A percentile compares a stretch with the other conserved stretches of the same genome.
These are phyloP conservation scores for Subacronicta megacephala DNA, from an alignment of 2,888 invertebrate species.

Conservation along the genomic window DNA sequence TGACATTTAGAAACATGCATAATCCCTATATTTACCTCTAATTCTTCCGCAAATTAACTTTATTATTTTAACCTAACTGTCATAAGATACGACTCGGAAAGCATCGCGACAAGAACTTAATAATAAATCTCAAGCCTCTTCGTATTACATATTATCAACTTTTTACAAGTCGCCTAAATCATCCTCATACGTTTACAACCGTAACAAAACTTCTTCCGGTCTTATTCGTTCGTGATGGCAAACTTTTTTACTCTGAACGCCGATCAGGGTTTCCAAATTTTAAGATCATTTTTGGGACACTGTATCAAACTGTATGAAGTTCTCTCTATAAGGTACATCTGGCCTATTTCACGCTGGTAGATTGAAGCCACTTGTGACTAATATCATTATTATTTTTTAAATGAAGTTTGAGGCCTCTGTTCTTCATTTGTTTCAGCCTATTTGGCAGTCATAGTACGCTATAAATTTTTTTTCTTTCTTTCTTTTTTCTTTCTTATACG, in stretches of 20 bases:
- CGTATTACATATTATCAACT: constrained; percentile 72
- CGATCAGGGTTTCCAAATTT: constrained; percentile 22
- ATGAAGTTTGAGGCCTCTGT: no score
- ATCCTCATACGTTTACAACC: constrained; percentile 81
- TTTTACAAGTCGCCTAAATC: constrained; percentile 82
- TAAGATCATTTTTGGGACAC: constrained; percentile 10
- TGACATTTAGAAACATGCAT: no score
- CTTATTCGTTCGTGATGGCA: constrained; percentile 61
- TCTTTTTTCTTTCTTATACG: no score
- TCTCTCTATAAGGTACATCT: no score
- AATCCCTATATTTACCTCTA: no score
- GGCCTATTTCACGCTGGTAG: no score
- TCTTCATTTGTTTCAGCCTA: no score
- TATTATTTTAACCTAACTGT: constrained; percentile 42
- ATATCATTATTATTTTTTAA: no score
- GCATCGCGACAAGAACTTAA: constrained; percentile 58
- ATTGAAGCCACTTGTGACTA: no score
- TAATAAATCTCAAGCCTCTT: constrained; percentile 58
- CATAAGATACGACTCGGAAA: constrained; percentile 36
- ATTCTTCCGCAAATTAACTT: constrained; percentile 23
- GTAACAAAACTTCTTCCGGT: constrained; percentile 78
- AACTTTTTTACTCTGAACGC: constrained; percentile 73
- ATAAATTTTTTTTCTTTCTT: no score
- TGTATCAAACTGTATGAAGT: not conserved
- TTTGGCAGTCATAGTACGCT: no score